These are phyloP conservation scores for Hystrix brachyura DNA, from an alignment of 2,113 vertebrate species.

Conservation along the genomic window DNA sequence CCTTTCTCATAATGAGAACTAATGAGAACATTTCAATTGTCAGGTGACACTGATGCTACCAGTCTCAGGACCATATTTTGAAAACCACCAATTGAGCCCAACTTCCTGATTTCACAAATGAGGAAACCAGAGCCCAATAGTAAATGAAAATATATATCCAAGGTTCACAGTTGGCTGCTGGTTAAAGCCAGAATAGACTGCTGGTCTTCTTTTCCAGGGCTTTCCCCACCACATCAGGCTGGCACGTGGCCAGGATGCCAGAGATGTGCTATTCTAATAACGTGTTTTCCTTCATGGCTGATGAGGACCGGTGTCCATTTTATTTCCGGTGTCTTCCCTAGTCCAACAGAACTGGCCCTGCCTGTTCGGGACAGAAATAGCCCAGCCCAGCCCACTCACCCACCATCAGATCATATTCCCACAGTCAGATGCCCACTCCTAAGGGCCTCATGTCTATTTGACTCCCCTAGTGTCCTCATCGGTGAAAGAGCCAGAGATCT, in stretches of 20 bases:
- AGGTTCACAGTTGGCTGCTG: background rate
- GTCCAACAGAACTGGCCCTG: background rate
- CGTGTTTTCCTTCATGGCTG: slow-evolving; percentile 38
- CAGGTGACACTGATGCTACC: background rate
- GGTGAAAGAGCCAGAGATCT: background rate
- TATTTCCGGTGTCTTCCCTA: slow-evolving; percentile 19
- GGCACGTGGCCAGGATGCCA: slow-evolving; percentile 8
- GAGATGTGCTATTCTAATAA: slow-evolving; percentile 36
- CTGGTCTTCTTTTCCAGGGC: background rate
- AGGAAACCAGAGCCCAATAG: background rate
- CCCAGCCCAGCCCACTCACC: background rate
- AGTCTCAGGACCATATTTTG: background rate
- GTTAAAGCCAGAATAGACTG: background rate
- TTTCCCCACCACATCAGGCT: background rate
- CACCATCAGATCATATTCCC: background rate
- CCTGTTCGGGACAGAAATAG: slow-evolving; percentile 46
- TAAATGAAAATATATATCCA: background rate
- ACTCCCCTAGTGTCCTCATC: background rate
- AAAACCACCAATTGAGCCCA: background rate
- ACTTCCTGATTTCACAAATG: background rate
- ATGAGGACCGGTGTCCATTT: background rate
- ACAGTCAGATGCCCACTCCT: background rate
- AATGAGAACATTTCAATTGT: background rate
- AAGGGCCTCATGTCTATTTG: background rate
- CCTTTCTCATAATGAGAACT: background rate